Evolutionary conservation across 2,113 vertebrate genomes (phyloP).

Genomic region (Pterocles gutturalis): DNA sequence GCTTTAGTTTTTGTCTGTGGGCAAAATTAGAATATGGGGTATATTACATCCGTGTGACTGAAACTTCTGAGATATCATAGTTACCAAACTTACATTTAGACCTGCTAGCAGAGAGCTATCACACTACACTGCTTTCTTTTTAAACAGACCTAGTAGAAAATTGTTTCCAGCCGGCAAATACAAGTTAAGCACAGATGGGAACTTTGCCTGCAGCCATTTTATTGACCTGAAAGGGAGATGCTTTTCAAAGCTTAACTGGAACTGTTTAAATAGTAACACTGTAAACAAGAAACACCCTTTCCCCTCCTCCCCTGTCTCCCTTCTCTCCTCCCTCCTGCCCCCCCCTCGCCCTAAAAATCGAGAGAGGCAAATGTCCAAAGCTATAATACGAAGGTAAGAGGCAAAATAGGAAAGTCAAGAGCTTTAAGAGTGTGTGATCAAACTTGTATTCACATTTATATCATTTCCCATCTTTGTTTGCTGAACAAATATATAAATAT

Average conservation of each 20-base stretch:
- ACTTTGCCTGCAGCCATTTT: constrained; percentile 28
- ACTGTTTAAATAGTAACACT: background rate
- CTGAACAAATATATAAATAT: background rate
- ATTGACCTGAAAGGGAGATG: constrained; percentile 44
- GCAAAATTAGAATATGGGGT: background rate
- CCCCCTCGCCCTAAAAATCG: background rate
- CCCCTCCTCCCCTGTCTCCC: background rate
- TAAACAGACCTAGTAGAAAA: background rate
- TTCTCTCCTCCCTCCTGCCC: no score
- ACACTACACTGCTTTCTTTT: background rate
- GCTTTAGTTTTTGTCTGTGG: background rate
- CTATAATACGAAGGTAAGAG: background rate
- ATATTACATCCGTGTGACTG: background rate
- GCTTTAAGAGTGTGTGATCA: background rate
- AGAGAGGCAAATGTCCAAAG: background rate
- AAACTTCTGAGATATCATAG: background rate
- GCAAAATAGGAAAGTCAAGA: background rate
- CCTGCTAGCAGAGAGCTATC: background rate
- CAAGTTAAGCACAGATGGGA: constrained; percentile 22
- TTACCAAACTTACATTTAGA: background rate
- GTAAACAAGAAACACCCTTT: background rate
- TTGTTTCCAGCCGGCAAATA: constrained; percentile 9
- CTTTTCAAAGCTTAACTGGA: constrained; percentile 26
- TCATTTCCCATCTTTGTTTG: background rate
- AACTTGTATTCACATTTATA: background rate